Percentiles rank a stretch among this genome's conserved stretches.
phyloP scores from a whole-genome alignment of 2,797 vertebrate genomes.

The Nasua narica region DNA sequence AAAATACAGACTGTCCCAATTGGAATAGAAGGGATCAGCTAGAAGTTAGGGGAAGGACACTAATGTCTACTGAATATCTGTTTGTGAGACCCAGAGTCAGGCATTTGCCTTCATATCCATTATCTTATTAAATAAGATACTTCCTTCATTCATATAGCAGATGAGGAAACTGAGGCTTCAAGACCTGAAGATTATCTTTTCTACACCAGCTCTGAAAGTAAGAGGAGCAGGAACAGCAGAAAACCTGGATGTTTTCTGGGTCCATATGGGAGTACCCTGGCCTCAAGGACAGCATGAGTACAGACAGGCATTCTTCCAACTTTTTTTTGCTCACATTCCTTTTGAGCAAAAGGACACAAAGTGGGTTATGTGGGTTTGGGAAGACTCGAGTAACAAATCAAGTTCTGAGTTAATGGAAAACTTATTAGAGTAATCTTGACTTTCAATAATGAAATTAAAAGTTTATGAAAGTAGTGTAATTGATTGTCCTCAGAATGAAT shows the following conservation, averaged over 20 bases:
- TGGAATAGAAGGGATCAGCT: background rate
- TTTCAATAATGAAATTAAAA: slow-evolving; percentile 74
- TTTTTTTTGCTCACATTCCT: slow-evolving; percentile 25
- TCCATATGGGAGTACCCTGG: background rate
- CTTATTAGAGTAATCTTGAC: slow-evolving; percentile 74
- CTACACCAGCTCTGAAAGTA: background rate
- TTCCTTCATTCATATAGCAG: background rate
- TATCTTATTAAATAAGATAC: background rate
- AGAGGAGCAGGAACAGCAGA: background rate
- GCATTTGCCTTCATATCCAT: background rate
- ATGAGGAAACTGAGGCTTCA: background rate
- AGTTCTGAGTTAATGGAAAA: slow-evolving; percentile 71
- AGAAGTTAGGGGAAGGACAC: background rate
- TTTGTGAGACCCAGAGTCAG: background rate
- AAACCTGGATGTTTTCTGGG: background rate
- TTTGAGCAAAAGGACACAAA: slow-evolving; percentile 45
- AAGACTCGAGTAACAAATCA: slow-evolving; percentile 61
- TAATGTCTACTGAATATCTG: background rate
- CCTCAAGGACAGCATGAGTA: slow-evolving; percentile 58
- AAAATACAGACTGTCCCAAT: background rate
- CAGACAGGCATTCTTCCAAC: slow-evolving; percentile 17
- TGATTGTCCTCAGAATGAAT: slow-evolving; percentile 59
- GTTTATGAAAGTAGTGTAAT: slow-evolving; percentile 59
- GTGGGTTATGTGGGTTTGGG: slow-evolving; percentile 30
- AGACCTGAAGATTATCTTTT: too few relatives aligned